Base-by-base conservation (phyloP, 2,113 vertebrate species). In the Nothoprocta pentlandii region DNA sequence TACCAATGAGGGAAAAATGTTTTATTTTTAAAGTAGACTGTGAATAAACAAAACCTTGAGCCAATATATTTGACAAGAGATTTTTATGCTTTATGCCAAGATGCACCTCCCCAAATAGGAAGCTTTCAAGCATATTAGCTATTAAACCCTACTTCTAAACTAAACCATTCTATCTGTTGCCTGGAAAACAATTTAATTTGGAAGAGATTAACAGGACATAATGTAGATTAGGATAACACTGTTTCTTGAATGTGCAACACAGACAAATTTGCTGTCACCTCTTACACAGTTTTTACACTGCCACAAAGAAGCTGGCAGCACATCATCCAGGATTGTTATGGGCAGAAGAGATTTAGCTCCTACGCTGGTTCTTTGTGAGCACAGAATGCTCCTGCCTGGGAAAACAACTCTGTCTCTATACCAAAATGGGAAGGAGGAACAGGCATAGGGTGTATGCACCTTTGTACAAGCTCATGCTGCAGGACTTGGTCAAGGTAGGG, bases 351-450 rank as follows among this genome's bases (percentile, higher is more conserved):
- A 62, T 21, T 10, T n/a, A 28, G 17, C 6, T 69, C 41, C 69
- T 87, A 39, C 32, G 28, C 26, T 10, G n/a, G 70, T 82, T 58
- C 66, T 67, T 6, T 15, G 51, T 6, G 49, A 58, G 34, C 28
- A 5, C 9, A 63, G 61, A 63, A 23, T 34, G n/a, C n/a, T 34
- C 68, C 23, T 34, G 25, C 32, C 22, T 34, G 26, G n/a, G 34
- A 91, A 71, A 74, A 69, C 26, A 73, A 47, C 8, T 16, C 23
- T 36, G 16, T 58, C 85, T 34, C 61, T 39, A 0, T 0, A n/a
- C 14, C 34, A 64, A 61, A 64, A 56, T 3, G 12, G 0, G 0
- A 26, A 64, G 12, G 8, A 4, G 28, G 16, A 78, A 69, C 2
- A 1, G 32, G 10, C 11, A 6, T 4, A 51, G 19, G 61, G 12